Evolutionary conservation across 2,797 vertebrate genomes (phyloP).

Genomic region (Chromis chromis): DNA sequence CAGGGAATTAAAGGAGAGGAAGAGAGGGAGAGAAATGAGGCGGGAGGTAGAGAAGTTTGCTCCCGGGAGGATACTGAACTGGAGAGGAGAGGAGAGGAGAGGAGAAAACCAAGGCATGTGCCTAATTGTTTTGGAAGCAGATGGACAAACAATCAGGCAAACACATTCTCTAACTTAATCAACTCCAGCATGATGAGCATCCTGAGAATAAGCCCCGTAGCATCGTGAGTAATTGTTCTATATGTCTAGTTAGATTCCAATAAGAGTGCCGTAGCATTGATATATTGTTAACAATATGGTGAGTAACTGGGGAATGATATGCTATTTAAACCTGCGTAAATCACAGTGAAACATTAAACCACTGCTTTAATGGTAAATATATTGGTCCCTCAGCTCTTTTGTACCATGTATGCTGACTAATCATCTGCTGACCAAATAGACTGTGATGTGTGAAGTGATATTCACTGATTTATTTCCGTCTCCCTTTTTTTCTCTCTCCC

Average conservation of each 20-base stretch:
- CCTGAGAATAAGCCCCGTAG: constrained; percentile 63
- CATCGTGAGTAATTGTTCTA: constrained; percentile 70
- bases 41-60: constrained; percentile 57
- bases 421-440: constrained; percentile 75
- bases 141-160: constrained; percentile 75
- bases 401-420: constrained; percentile 72
- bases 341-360: constrained; percentile 75
- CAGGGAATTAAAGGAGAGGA: constrained; percentile 70
- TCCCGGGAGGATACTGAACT: constrained; percentile 45
- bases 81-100: constrained; percentile 17
- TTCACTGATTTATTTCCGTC: constrained; percentile 70
- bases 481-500: constrained; percentile 6
- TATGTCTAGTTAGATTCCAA: constrained; percentile 76
- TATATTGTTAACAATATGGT: constrained; percentile 78
- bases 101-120: constrained; percentile 52
- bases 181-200: constrained; percentile 72
- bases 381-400: constrained; percentile 74
- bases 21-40: constrained; percentile 54
- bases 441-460: constrained; percentile 74
- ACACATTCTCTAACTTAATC: constrained; percentile 74
- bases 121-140: constrained; percentile 73
- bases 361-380: constrained; percentile 73
- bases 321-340: constrained; percentile 76
- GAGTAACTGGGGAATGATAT: constrained; percentile 77
- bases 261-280: constrained; percentile 66